A percentile compares a stretch with the other conserved stretches of the same genome.
Conservation (phyloP, 2,888 invertebrate genomes). For the Drosophila hamatofila region DNA sequence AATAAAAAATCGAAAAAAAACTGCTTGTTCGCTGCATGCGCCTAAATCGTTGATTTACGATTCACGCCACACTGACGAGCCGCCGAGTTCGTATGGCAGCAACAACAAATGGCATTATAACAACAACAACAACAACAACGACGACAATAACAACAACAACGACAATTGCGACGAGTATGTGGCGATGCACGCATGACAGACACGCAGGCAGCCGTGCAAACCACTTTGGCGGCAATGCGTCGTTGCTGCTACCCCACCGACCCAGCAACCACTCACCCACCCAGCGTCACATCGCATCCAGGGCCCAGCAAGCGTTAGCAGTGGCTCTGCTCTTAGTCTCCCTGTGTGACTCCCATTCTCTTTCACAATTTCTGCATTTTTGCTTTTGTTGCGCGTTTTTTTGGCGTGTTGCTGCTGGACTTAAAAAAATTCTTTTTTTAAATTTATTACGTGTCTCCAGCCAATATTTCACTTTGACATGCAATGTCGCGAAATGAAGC, state of each 20-base stretch:
- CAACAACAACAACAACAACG: constrained; percentile 34
- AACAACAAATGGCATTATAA: constrained; percentile 13
- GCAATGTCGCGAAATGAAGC: constrained; percentile 84
- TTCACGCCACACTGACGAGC: constrained; percentile 79
- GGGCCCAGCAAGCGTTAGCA: not conserved
- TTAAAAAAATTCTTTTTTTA: constrained; percentile 72
- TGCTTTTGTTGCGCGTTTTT: constrained; percentile 23
- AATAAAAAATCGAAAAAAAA: constrained; percentile 35
- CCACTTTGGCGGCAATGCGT: constrained; percentile 77
- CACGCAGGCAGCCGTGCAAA: constrained; percentile 79
- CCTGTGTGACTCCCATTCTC: constrained; percentile 28
- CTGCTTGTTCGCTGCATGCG: constrained; percentile 64
- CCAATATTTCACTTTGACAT: constrained; percentile 85
- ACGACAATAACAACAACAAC: constrained; percentile 32
- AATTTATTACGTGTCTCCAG: constrained; percentile 85
- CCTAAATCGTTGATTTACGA: constrained; percentile 83
- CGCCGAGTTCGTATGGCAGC: constrained; percentile 54
- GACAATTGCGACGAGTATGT: constrained; percentile 61
- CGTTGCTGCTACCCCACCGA: constrained; percentile 12
- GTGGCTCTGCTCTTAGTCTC: constrained; percentile 30
- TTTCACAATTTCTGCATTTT: constrained; percentile 7
- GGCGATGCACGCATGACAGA: constrained; percentile 77
- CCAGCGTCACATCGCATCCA: not conserved
- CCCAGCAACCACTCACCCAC: not conserved
- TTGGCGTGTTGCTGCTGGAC: constrained; percentile 50